Conservation (phyloP, 2,888 invertebrate genomes). For the Conops quadrifasciatus region DNA sequence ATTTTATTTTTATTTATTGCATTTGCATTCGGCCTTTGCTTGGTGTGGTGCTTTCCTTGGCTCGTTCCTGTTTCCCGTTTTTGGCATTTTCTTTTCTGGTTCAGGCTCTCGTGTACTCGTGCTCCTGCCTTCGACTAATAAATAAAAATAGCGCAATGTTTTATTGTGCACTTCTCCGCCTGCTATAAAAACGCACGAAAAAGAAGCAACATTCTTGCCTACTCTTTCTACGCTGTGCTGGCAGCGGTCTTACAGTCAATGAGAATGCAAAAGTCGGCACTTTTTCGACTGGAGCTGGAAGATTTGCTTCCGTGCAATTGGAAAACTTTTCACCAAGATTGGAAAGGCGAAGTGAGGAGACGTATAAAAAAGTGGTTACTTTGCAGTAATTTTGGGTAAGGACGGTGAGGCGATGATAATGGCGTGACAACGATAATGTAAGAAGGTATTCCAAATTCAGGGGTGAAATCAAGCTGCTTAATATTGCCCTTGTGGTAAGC, state of each 20-base stretch:
- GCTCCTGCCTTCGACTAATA: slow-evolving; percentile 15
- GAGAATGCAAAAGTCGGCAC: slow-evolving; percentile 18
- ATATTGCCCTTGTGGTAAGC: no score
- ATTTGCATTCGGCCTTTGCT: slow-evolving; percentile 36
- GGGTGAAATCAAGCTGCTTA: no score
- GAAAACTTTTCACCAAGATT: neutral
- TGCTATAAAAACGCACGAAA: slow-evolving; percentile 28
- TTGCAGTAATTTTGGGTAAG: no score
- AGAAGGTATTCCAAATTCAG: no score
- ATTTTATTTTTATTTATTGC: slow-evolving; percentile 48
- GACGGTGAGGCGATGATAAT: no score
- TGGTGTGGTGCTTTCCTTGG: slow-evolving; percentile 14
- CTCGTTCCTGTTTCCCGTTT: slow-evolving; percentile 27
- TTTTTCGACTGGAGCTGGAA: neutral
- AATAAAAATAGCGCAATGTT: slow-evolving; percentile 35
- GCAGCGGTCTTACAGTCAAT: slow-evolving; percentile 11
- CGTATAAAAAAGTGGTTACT: no score
- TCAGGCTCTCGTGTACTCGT: neutral
- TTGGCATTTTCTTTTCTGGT: neutral
- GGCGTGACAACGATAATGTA: no score
- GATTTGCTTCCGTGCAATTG: neutral
- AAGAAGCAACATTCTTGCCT: neutral
- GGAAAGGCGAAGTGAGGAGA: no score
- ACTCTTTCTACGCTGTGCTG: neutral
- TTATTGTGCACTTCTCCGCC: slow-evolving; percentile 31